Base-by-base conservation (phyloP, 1,140 invertebrate species). In the Drosophila nigromelanica region DNA sequence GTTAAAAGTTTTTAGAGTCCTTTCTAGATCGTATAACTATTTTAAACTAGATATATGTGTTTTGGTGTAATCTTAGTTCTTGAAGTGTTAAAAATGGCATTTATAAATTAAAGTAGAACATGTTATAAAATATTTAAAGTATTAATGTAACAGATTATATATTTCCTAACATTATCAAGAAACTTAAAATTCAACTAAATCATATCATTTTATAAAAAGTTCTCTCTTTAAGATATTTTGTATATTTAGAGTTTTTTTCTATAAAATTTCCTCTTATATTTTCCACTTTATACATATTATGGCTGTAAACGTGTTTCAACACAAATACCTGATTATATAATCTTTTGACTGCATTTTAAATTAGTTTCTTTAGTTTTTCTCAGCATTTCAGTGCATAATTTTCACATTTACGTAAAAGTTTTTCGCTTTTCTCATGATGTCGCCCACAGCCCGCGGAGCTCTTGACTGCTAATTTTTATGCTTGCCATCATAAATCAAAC, bases 401-500 rank as follows among this genome's bases (percentile, higher is more conserved):
- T 87, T 69, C 83, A 47, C 82, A 89, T 82, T 83, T 76, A 72
- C 72, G 52, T 52, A 58, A 78, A 89, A 86, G 67, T 89, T 87
- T 67, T 76, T 58, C 64, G 54, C 35, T 56, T 64, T 52, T 24
- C 39, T 14, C 8, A 45, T 42, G 14, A 40, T 48, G 61, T 60
- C 62, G 39, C 50, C 21, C 54, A 3, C 35, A 11, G 42, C 48
- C 27, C 21, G 37, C 40, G 35, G 43, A n/a, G 37, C 37, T 39
- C 56, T 76, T 75, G 55, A 37, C 67, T 51, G 59, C 83, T 86
- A 89, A 83, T 89, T 89, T 87, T 74, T 74, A 63, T 64, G 61
- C 69, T 76, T 77, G 76, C 76, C 76, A 76, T 89, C 83, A 89
- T 89, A 89, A 89, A 89, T 89, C 85, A 89, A 80, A 73, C 73